Percentiles rank a stretch among this genome's conserved stretches.
Conservation (phyloP, 2,888 invertebrate genomes). For the Mythimna impura region DNA sequence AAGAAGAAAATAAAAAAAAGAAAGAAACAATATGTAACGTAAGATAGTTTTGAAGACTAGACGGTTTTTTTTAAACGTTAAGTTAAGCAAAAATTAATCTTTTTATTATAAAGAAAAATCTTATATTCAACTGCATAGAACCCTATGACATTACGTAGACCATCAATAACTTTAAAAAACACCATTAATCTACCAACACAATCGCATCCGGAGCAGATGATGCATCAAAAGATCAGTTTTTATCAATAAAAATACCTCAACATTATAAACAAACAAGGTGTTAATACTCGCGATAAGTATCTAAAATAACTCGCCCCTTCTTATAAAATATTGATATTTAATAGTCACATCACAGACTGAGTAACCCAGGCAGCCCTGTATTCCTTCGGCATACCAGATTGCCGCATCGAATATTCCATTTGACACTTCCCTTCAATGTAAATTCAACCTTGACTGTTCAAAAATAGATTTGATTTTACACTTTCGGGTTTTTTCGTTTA, state of each 20-base stretch:
- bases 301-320: constrained; percentile 80
- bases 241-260: constrained; percentile 76
- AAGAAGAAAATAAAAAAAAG: too few species aligned
- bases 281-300: constrained; percentile 86
- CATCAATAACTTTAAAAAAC: constrained; percentile 55
- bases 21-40: too few species aligned
- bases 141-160: constrained; percentile 9
- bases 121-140: neutral
- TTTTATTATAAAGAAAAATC: neutral
- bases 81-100: neutral
- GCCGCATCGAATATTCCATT: constrained; percentile 85
- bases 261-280: constrained; percentile 88
- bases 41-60: too few species aligned
- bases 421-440: constrained; percentile 56
- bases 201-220: constrained; percentile 83
- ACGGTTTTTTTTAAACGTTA: too few species aligned
- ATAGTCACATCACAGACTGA: constrained; percentile 84
- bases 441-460: constrained; percentile 50
- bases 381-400: constrained; percentile 86
- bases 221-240: constrained; percentile 73
- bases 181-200: constrained; percentile 77
- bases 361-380: constrained; percentile 86
- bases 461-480: constrained; percentile 57
- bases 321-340: constrained; percentile 89
- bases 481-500: constrained; percentile 53